These are phyloP conservation scores for Andrena chrysosceles DNA, from an alignment of 2,888 invertebrate genomes.

Conservation along the genomic window DNA sequence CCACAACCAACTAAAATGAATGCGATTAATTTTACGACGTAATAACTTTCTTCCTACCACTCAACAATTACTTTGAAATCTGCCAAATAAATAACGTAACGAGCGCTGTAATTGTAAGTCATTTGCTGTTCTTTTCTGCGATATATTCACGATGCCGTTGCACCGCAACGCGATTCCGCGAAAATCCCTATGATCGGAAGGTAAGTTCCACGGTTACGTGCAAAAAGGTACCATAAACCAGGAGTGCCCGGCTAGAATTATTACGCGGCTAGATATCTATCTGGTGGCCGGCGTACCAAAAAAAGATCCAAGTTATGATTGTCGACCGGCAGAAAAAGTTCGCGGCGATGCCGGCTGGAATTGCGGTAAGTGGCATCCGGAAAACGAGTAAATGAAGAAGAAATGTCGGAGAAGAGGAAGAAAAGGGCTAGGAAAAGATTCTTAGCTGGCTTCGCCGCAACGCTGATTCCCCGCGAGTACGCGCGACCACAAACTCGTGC, in stretches of 20 bases:
- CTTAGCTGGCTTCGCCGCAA: slow-evolving; percentile 34
- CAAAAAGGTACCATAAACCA: slow-evolving; percentile 1
- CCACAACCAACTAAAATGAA: not conserved
- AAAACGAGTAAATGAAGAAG: slow-evolving; percentile 53
- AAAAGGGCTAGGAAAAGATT: slow-evolving; percentile 53
- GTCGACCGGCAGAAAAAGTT: slow-evolving; percentile 52
- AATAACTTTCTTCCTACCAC: not conserved
- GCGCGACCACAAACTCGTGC: slow-evolving; percentile 71
- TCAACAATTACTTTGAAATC: not conserved
- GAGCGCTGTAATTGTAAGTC: not conserved
- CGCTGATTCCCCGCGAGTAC: slow-evolving; percentile 42
- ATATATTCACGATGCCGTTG: not conserved
- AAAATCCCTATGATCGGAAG: slow-evolving; percentile 15
- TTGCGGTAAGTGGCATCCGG: slow-evolving; percentile 61
- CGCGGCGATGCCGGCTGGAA: slow-evolving; percentile 54
- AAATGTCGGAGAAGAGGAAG: slow-evolving; percentile 25
- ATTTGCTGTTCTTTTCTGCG: not conserved
- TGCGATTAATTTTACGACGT: no score
- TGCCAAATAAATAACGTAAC: not conserved
- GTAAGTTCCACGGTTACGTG: not conserved
- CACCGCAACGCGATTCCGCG: not conserved
- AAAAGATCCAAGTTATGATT: slow-evolving; percentile 61
- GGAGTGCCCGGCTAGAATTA: slow-evolving; percentile 29
- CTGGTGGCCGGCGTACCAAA: slow-evolving; percentile 41
- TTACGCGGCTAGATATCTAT: slow-evolving; percentile 53